phyloP scores from a whole-genome alignment of 2,113 vertebrate species.

The Strix uralensis region DNA sequence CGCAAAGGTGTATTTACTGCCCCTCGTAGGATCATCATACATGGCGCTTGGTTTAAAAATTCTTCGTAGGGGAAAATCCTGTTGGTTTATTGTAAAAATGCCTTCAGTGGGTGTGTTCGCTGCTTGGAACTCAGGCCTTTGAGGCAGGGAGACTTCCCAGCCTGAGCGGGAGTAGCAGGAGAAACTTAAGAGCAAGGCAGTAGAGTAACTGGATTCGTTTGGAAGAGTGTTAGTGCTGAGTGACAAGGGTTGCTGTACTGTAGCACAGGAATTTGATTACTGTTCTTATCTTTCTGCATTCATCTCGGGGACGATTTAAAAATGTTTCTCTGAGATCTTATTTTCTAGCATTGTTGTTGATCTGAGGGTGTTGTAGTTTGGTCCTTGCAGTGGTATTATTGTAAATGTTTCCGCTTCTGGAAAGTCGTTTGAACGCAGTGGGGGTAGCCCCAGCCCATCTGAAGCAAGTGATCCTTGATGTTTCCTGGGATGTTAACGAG shows the following conservation, averaged over 20 bases:
- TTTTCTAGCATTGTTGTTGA: not conserved
- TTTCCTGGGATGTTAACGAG: not conserved
- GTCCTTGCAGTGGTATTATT: accelerated
- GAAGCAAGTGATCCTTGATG: not conserved
- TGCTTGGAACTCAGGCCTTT: not conserved
- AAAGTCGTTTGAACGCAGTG: not conserved
- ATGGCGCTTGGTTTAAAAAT: not conserved
- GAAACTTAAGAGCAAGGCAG: not conserved
- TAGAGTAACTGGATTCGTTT: not conserved
- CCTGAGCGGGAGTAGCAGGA: not conserved
- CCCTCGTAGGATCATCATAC: not conserved
- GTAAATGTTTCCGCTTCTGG: not conserved
- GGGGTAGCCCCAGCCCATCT: not conserved
- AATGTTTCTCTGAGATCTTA: not conserved
- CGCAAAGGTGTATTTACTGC: not conserved
- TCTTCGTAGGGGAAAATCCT: not conserved
- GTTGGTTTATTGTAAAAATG: not conserved
- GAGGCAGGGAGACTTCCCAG: not conserved
- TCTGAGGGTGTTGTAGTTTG: not conserved
- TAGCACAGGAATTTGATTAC: not conserved
- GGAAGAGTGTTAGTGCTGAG: not conserved
- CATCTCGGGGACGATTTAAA: not conserved
- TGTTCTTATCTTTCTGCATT: not conserved
- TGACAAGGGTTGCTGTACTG: not conserved
- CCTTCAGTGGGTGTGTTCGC: not conserved